A percentile compares a stretch with the other conserved stretches of the same genome.
phyloP scores from a whole-genome alignment of 2,797 vertebrate genomes.

The Nyctibius grandis region DNA sequence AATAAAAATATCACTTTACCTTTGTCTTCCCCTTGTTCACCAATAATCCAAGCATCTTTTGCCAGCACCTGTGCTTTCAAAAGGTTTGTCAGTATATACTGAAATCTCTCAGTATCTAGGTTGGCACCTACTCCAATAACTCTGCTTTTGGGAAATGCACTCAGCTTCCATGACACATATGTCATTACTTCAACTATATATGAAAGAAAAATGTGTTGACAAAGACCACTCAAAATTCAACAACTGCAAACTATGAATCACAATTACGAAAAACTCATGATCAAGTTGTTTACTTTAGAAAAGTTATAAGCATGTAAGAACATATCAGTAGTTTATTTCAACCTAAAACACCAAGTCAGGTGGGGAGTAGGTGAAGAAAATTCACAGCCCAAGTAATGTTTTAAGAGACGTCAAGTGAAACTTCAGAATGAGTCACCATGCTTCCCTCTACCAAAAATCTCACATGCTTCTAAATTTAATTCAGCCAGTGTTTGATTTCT shows the following conservation, averaged over 20 bases:
- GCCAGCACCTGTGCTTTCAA: conserved; percentile 75
- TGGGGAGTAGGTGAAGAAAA: background rate
- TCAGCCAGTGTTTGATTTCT: background rate
- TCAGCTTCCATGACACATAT: conserved; percentile 92
- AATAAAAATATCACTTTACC: conserved; percentile 70
- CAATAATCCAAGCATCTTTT: conserved; percentile 87
- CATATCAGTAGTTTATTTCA: background rate
- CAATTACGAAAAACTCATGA: background rate
- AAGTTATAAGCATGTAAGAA: background rate
- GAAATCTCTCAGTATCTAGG: conserved; percentile 89
- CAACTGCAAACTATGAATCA: background rate
- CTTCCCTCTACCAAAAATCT: background rate
- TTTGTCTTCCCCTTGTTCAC: conserved; percentile 92
- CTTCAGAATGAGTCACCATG: background rate
- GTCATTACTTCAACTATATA: conserved; percentile 92
- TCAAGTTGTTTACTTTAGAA: background rate
- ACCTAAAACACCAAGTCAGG: background rate
- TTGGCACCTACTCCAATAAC: conserved; percentile 95
- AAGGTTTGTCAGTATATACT: conserved; percentile 79
- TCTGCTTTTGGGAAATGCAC: conserved; percentile 80
- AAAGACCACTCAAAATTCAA: background rate
- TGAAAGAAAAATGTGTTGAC: background rate
- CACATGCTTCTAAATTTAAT: background rate
- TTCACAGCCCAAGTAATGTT: background rate
- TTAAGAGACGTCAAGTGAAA: background rate